Base-by-base conservation (phyloP, 2,888 invertebrate species). In the Emmelina monodactyla region DNA sequence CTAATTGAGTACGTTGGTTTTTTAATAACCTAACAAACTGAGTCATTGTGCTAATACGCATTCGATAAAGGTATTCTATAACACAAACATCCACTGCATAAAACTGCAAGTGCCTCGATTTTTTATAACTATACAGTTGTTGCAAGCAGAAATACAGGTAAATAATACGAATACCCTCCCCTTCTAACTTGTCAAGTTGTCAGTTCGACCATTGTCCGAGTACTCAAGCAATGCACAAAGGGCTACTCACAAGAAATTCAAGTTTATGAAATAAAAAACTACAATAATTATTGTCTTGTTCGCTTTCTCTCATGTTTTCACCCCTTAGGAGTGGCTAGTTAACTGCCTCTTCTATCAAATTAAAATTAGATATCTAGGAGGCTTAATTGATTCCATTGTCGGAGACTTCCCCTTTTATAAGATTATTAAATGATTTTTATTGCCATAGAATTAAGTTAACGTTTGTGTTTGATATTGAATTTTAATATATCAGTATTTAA, bases 221-320 rank as follows among this genome's bases (percentile, higher is more conserved):
- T 62, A 64, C 71, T 71, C 68, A 69, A 70, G 63, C 67, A 65
- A 60, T 44, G 42, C 43, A 63, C 63, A 67, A 71, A 60, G 51
- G 53, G 37, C 42, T 45, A 43, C 49, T 55, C 53, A 58, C 62
- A 61, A 62, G 63, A 62, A 65, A 59, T 56, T 71, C 73, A 58
- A 64, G 71, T 73, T 72, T 65, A 53, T 44, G 40, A 55, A 58
- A 71, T 68, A 72, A 71, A 60, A 48, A 54, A 62, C 25, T 3
- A 59, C 63, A 48, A 47, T 49, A 51, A 54, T 56, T 53, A 64
- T 62, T 60, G 59, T 62, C 52, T 45, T 54, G 47, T 55, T 49
- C 51, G 60, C 72, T 73, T 73, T 73, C 73, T 59, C 67, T 59
- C 45, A 55, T 56, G 49, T 56, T 51, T 56, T 59, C 47, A 51